phyloP scores from a whole-genome alignment of 2,113 vertebrate genomes.

The Chitala chitala region DNA sequence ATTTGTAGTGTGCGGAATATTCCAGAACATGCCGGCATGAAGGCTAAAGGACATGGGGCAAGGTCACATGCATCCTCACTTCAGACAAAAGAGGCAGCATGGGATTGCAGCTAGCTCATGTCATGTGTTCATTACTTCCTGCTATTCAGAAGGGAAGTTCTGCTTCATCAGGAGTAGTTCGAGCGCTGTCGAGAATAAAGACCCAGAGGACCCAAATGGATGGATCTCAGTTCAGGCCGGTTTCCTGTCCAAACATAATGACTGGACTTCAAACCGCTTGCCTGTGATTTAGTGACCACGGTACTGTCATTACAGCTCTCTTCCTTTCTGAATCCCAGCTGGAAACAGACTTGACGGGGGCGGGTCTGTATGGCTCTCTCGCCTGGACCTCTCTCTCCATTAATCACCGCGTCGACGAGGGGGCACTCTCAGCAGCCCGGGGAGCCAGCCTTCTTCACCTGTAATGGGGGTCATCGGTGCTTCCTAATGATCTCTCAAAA shows the following conservation, averaged over 20 bases:
- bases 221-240: neutral
- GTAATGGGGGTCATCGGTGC: neutral
- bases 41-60: too few species aligned
- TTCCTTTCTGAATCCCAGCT: neutral
- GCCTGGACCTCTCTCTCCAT: neutral
- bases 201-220: neutral
- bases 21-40: too few species aligned
- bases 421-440: neutral
- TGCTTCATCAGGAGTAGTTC: neutral
- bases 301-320: neutral
- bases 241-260: neutral
- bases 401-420: neutral
- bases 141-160: neutral
- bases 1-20: too few species aligned
- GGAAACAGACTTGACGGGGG: neutral
- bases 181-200: neutral
- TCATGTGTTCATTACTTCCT: neutral
- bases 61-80: neutral
- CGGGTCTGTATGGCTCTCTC: neutral
- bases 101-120: neutral
- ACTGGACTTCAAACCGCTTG: neutral
- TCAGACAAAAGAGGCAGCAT: neutral
- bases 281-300: neutral
- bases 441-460: neutral
- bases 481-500: constrained; percentile 22